phyloP scores from a whole-genome alignment of 2,797 vertebrate genomes.

The Benthosema pterotum region DNA sequence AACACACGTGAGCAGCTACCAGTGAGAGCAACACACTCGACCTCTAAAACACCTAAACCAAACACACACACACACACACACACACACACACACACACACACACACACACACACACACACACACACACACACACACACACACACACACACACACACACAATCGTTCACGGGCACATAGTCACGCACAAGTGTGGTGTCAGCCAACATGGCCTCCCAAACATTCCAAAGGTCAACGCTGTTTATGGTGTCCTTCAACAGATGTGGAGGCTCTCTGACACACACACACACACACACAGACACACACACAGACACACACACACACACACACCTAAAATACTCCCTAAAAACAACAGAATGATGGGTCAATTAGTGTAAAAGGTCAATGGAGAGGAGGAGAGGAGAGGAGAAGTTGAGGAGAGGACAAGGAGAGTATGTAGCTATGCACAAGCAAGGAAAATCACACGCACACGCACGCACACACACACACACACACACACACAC shows the following conservation, averaged over 20 bases:
- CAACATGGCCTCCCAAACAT: constrained; percentile 65
- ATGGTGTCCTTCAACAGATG: constrained; percentile 84
- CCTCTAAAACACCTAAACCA: not conserved
- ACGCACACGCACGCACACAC: not conserved
- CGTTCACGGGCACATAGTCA: constrained; percentile 18
- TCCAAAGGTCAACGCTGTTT: constrained; percentile 85
- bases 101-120: constrained; percentile 37
- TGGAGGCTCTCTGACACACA: constrained; percentile 83
- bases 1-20: constrained; percentile 20
- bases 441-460: not conserved
- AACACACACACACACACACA: not conserved
- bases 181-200: constrained; percentile 62
- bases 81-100: not conserved
- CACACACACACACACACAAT: constrained; percentile 23
- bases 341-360: constrained; percentile 81
- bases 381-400: constrained; percentile 40
- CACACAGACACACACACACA: constrained; percentile 54
- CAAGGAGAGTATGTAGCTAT: not conserved
- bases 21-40: too few relatives aligned
- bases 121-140: constrained; percentile 26
- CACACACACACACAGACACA: constrained; percentile 44
- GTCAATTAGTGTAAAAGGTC: constrained; percentile 86
- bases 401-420: not conserved
- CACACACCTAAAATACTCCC: constrained; percentile 65
- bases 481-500: constrained; percentile 4